A percentile compares a stretch with the other conserved stretches of the same genome.
These are phyloP conservation scores for Odontamblyopus lacepedii DNA, from an alignment of 2,797 vertebrate species.

Conservation along the genomic window DNA sequence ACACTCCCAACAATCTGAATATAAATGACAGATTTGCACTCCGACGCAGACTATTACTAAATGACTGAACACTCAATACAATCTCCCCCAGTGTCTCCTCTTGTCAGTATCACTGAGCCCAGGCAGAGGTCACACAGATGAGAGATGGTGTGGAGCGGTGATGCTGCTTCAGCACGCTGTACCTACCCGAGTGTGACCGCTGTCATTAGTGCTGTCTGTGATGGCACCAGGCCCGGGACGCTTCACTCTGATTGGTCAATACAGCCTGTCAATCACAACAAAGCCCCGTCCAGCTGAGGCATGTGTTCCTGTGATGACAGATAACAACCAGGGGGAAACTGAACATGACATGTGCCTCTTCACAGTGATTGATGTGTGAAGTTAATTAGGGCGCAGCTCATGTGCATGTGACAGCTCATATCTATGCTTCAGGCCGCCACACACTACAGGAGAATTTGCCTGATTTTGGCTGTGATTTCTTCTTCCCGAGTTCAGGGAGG, in stretches of 20 bases:
- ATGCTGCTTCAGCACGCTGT: conserved; percentile 36
- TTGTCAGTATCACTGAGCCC: neutral
- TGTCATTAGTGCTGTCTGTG: conserved; percentile 33
- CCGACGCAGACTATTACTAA: neutral
- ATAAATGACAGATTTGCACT: neutral
- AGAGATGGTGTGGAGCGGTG: conserved; percentile 16
- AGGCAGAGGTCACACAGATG: conserved; percentile 27
- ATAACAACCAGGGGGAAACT: conserved; percentile 35
- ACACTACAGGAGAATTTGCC: no score
- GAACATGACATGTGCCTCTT: conserved; percentile 41
- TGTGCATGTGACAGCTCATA: no score
- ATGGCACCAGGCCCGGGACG: conserved; percentile 15
- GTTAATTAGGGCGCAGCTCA: conserved; percentile 30
- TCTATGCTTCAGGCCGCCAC: no score
- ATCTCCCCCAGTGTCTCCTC: neutral
- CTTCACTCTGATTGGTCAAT: conserved; percentile 42
- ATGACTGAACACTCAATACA: neutral
- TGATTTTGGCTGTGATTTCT: no score
- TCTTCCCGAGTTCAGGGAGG: no score
- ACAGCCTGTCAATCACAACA: conserved; percentile 50
- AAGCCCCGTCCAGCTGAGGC: conserved; percentile 41
- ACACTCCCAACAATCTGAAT: neutral
- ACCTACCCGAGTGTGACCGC: conserved; percentile 12
- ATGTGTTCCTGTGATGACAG: conserved; percentile 16
- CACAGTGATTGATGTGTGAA: conserved; percentile 35